Evolutionary conservation across 2,113 vertebrate genomes (phyloP), one percentile per base, ranked within the genome.

Genomic region (Pangasianodon gigas): DNA sequence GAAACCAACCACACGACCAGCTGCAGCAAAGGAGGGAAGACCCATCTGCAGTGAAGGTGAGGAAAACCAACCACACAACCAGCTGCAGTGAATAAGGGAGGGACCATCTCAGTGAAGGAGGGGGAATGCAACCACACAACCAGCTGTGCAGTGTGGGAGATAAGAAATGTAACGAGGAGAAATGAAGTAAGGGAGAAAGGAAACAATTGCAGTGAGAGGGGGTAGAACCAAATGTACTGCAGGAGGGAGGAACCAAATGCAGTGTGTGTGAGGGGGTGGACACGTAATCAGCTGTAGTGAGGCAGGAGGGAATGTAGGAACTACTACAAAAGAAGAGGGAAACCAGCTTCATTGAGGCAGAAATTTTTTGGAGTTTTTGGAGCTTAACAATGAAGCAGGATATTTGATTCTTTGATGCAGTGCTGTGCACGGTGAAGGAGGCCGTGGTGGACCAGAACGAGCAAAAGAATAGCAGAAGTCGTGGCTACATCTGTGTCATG

Each of bases 401-500:
- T 81, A 32, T 80, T 26, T 52, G 77, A 74, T 65, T 74, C 14
- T n/a, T 32, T 52, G 52, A 19, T 60, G 54, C 65, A 89, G 90
- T 84, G 29, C 80, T 29, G n/a, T 65, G 75, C 77, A 71, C 29
- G 77, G 80, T 48, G 13, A 81, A 6, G 18, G 13, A 58, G 65
- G 86, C 46, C 10, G 19, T 79, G 11, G 32, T 0, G 29, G 81
- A 29, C 32, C 74, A 14, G 71, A 83, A 87, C 0, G 26, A 88
- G 86, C 44, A 52, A 88, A 90, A 90, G 89, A 69, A 80, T 41
- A 58, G 54, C 81, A 67, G 71, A 54, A 67, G 84, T 89, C 48
- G 32, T 62, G 46, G 87, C 84, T 87, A 89, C 79, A 71, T 88
- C 87, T 87, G 84, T 54, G 84, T 75, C 89, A 84, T 75, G 84